phyloP scores from a whole-genome alignment of 2,888 invertebrate species.

The Latheticus oryzae region DNA sequence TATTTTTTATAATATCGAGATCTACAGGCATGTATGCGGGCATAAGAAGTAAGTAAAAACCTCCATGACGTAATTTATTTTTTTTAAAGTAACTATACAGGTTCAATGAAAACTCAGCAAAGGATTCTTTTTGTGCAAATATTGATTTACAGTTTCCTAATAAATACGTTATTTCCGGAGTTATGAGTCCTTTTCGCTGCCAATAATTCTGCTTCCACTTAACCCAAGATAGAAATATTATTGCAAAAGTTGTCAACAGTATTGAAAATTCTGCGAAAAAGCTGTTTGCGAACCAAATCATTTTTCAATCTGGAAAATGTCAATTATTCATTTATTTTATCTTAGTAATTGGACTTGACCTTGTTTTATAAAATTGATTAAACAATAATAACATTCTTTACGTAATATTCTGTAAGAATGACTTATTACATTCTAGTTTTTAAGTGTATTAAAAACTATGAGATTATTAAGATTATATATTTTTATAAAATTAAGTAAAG shows the following conservation, averaged over 20 bases:
- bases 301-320: too few relatives aligned
- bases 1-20: conserved; percentile 54
- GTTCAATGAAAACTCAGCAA: conserved; percentile 11
- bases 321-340: too few relatives aligned
- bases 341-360: too few relatives aligned
- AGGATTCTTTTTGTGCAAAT: conserved; percentile 27
- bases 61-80: conserved; percentile 41
- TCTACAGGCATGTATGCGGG: conserved; percentile 51
- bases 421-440: too few relatives aligned
- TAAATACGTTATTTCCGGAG: conserved; percentile 20
- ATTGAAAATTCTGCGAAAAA: conserved; percentile 1
- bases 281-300: too few relatives aligned
- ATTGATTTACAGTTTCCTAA: conserved; percentile 26
- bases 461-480: too few relatives aligned
- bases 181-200: conserved; percentile 3
- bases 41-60: conserved; percentile 60
- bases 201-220: conserved; percentile 21
- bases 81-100: conserved; percentile 10
- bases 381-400: too few relatives aligned
- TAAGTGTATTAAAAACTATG: too few relatives aligned
- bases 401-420: too few relatives aligned
- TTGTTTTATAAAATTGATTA: too few relatives aligned
- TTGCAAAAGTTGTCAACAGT: conserved; percentile 1
- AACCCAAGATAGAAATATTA: conserved; percentile 17
- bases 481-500: too few relatives aligned